Conservation (phyloP, 2,113 vertebrate genomes). For the Piprites chloris region DNA sequence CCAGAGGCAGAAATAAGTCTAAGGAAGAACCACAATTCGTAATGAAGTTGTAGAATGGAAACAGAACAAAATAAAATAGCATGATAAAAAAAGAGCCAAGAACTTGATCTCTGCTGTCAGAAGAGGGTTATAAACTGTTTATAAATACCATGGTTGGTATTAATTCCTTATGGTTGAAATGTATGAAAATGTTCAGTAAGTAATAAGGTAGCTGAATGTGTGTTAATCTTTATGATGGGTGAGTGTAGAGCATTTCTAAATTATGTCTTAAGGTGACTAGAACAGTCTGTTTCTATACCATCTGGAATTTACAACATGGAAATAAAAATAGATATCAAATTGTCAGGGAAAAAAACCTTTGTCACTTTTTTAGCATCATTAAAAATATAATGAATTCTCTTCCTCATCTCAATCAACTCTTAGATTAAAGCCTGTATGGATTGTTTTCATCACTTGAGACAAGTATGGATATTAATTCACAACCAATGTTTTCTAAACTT, state of each 20-base stretch:
- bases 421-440: neutral
- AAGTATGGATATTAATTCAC: neutral
- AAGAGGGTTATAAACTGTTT: neutral
- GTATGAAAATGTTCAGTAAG: neutral
- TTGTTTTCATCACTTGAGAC: neutral
- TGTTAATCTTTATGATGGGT: neutral
- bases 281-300: neutral
- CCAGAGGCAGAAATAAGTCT: neutral
- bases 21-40: neutral
- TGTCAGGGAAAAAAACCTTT: neutral
- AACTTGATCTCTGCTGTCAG: neutral
- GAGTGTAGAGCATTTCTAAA: neutral
- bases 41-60: neutral
- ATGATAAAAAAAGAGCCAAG: neutral
- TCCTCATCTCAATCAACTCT: neutral
- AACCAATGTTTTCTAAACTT: neutral
- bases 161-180: neutral
- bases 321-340: neutral
- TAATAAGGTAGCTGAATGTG: neutral
- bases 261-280: neutral
- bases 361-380: neutral
- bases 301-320: neutral
- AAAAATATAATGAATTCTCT: neutral
- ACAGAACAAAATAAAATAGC: neutral
- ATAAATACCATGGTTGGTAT: neutral